Percentiles rank a stretch among this genome's conserved stretches.
phyloP scores from a whole-genome alignment of 2,888 invertebrate species.

The Epicampocera succincta region DNA sequence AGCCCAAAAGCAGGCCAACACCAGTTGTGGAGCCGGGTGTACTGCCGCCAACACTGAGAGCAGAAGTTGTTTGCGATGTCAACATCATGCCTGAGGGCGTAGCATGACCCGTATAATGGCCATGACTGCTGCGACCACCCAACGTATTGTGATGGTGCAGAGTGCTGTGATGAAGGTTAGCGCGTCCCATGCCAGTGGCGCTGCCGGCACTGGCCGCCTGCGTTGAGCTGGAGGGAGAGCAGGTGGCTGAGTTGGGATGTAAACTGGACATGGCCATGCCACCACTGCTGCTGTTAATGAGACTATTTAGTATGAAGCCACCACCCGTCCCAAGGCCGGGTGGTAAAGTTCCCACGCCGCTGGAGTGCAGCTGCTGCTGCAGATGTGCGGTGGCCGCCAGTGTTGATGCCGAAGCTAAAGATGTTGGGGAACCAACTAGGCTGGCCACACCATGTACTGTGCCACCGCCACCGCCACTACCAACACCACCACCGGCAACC shows the following conservation, averaged over 20 bases:
- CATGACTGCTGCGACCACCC: conserved; percentile 68
- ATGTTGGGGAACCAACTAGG: conserved; percentile 78
- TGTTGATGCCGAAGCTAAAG: conserved; percentile 77
- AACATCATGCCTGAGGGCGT: conserved; percentile 72
- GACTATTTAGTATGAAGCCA: conserved; percentile 77
- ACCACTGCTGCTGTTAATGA: conserved; percentile 71
- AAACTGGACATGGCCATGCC: conserved; percentile 63
- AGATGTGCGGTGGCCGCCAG: conserved; percentile 72
- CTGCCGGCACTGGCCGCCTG: conserved; percentile 35
- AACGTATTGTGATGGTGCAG: conserved; percentile 74
- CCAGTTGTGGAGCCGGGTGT: conserved; percentile 74
- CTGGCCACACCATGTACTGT: conserved; percentile 72
- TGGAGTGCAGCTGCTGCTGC: conserved; percentile 72
- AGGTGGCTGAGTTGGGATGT: conserved; percentile 58
- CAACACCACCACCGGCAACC: not conserved
- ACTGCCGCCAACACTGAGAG: conserved; percentile 72
- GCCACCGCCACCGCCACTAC: not conserved
- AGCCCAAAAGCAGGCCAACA: conserved; percentile 75
- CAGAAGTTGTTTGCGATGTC: conserved; percentile 72
- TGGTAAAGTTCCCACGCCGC: conserved; percentile 76
- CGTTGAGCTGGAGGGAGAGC: conserved; percentile 38
- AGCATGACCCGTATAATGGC: conserved; percentile 63
- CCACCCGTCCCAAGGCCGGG: conserved; percentile 78
- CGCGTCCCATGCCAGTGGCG: conserved; percentile 56
- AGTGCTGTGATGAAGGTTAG: conserved; percentile 67